Base-by-base conservation (phyloP, 2,113 vertebrate genomes). In the Osmerus eperlanus region DNA sequence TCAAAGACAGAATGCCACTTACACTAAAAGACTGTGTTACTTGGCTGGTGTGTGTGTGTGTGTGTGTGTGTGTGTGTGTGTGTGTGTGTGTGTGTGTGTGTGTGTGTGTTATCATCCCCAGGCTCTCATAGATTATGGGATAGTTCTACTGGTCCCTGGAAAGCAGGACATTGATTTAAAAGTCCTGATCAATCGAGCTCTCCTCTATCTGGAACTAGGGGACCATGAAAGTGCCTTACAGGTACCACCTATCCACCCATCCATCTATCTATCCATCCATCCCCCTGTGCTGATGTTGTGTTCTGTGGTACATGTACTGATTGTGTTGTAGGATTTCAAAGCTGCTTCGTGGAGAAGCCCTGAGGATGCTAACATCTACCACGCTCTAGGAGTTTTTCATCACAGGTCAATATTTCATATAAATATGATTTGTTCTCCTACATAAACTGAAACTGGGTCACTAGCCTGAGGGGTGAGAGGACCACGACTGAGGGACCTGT, bases 51-150 rank as follows among this genome's bases (percentile, higher is more conserved):
- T 23, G 23, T 23, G 0, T 23, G 23, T 23, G 23, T 23, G 23
- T 2, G 23, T 23, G 23, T 32, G 4, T 53, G 28, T 61, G 28
- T 65, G 32, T 32, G 32, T 64, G 62, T 53, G 23, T 36, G 25
- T 69, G n/a, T 66, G 25, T 28, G 25, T 36, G 4, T 54, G 29
- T 62, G 19, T 65, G n/a, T n/a, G n/a, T n/a, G 41, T 47, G 41
- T 65, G 63, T 54, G 25, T 54, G 25, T 69, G 19, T 66, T 65
- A 75, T 25, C 66, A 79, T 89, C 81, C 76, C 78, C 81, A 94
- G 93, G 92, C 92, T 70, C 85, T 95, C 73, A 89, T 66, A 84
- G 92, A 94, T 80, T 94, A 93, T 74, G 82, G 89, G 70, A 87
- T 90, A 64, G 81, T 92, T 68, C 88, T 93, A 15, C 89, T 91